Evolutionary conservation across 2,888 invertebrate genomes (phyloP).

Genomic region (Atethmia centrago): DNA sequence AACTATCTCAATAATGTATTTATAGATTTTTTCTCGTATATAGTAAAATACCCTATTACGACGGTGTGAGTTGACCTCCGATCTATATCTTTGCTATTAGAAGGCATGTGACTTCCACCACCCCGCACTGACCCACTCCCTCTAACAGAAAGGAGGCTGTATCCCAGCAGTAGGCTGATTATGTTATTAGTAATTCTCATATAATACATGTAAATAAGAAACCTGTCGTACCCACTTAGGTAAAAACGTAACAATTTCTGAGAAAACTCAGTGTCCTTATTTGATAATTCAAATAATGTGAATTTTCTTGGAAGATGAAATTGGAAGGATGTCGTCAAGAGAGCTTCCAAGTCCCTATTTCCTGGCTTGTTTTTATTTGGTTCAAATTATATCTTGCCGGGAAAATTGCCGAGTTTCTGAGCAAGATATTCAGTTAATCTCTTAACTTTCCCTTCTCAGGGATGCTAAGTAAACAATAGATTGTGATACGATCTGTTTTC

Average conservation of each 20-base stretch:
- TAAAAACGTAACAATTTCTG: conserved; percentile 34
- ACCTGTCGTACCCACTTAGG: conserved; percentile 34
- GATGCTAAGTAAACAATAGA: conserved; percentile 42
- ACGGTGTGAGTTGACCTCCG: neutral
- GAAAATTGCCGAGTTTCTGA: conserved; percentile 15
- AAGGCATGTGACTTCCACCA: neutral
- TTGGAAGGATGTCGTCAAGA: conserved; percentile 36
- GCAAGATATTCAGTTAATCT: conserved; percentile 41
- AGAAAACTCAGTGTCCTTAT: conserved; percentile 38
- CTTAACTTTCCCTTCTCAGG: conserved; percentile 33
- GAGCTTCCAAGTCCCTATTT: conserved; percentile 23
- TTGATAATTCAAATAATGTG: conserved; percentile 61
- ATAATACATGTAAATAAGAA: neutral
- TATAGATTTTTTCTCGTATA: too few species aligned
- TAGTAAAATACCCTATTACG: too few species aligned
- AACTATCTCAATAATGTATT: too few species aligned
- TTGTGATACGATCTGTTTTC: conserved; percentile 42
- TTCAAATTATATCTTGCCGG: conserved; percentile 33
- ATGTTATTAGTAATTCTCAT: neutral
- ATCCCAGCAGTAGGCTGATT: neutral
- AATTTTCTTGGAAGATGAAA: conserved; percentile 42
- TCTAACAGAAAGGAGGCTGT: too few species aligned
- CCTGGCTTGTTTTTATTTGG: conserved; percentile 37
- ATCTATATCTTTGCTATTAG: neutral
- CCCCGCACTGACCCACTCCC: neutral